Percentiles rank a stretch among this genome's conserved stretches.
phyloP scores from a whole-genome alignment of 2,113 vertebrate genomes.

The Protomyctophum bolini region DNA sequence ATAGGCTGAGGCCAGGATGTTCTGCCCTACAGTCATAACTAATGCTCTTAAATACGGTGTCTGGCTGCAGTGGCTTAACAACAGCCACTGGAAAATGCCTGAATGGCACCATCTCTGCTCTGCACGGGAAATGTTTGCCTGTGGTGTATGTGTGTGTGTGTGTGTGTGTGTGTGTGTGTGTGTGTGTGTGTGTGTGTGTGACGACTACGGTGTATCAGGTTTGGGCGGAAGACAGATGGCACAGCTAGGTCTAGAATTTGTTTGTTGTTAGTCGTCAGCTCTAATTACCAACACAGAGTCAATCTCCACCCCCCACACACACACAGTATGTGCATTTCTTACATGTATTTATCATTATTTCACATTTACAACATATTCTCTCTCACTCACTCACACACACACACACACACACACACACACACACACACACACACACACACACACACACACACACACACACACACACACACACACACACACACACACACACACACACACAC shows the following conservation, averaged over 20 bases:
- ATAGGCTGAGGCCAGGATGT: constrained; percentile 44
- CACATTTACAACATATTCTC: neutral
- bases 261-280: constrained; percentile 36
- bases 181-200: neutral
- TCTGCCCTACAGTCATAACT: constrained; percentile 48
- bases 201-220: constrained; percentile 50
- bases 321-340: neutral
- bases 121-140: neutral
- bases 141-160: constrained; percentile 26
- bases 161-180: constrained; percentile 13
- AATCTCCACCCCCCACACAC: neutral
- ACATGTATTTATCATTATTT: neutral
- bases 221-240: constrained; percentile 63
- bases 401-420: neutral
- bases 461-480: neutral
- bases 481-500: constrained; percentile 17
- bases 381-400: constrained; percentile 9
- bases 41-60: constrained; percentile 52
- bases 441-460: neutral
- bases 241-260: constrained; percentile 39
- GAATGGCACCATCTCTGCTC: constrained; percentile 26
- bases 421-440: neutral
- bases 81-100: constrained; percentile 44
- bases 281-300: constrained; percentile 40
- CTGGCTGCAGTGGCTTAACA: constrained; percentile 35